Conservation (phyloP, 2,888 invertebrate species). For the Rhagophthalmus giganteus region DNA sequence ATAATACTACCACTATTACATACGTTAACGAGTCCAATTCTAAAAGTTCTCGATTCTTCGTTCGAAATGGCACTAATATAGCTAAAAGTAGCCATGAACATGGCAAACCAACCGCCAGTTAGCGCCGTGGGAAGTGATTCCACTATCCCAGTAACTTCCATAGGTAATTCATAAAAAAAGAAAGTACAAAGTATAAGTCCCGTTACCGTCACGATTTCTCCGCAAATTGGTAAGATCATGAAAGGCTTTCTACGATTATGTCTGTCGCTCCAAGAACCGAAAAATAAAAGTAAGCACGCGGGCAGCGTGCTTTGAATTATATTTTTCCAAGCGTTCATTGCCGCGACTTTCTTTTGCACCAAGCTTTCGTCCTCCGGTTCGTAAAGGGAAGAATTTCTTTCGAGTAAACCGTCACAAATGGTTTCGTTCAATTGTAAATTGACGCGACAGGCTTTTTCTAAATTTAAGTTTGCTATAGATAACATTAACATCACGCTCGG, state of each 20-base stretch:
- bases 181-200: conserved; percentile 60
- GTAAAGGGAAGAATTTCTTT: conserved; percentile 67
- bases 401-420: conserved; percentile 72
- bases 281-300: conserved; percentile 59
- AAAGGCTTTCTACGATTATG: conserved; percentile 62
- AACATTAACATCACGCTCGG: conserved; percentile 63
- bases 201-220: conserved; percentile 58
- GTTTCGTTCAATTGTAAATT: conserved; percentile 70
- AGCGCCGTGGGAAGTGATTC: conserved; percentile 60
- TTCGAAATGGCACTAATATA: conserved; percentile 64
- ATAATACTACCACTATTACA: conserved; percentile 59
- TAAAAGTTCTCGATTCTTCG: conserved; percentile 60
- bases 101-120: conserved; percentile 61
- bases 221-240: conserved; percentile 60
- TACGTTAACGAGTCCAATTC: conserved; percentile 63
- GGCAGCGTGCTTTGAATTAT: conserved; percentile 61
- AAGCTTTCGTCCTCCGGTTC: conserved; percentile 60
- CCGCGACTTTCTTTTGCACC: conserved; percentile 42
- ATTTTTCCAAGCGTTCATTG: conserved; percentile 61
- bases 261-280: conserved; percentile 66
- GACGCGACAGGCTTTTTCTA: conserved; percentile 82
- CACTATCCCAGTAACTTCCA: conserved; percentile 58
- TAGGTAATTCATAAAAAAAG: conserved; percentile 60
- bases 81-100: conserved; percentile 62
- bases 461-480: conserved; percentile 77